Percentiles rank a stretch among this genome's conserved stretches.
Evolutionary conservation across 1,140 invertebrate genomes (phyloP).

Genomic region (Venturia canescens): DNA sequence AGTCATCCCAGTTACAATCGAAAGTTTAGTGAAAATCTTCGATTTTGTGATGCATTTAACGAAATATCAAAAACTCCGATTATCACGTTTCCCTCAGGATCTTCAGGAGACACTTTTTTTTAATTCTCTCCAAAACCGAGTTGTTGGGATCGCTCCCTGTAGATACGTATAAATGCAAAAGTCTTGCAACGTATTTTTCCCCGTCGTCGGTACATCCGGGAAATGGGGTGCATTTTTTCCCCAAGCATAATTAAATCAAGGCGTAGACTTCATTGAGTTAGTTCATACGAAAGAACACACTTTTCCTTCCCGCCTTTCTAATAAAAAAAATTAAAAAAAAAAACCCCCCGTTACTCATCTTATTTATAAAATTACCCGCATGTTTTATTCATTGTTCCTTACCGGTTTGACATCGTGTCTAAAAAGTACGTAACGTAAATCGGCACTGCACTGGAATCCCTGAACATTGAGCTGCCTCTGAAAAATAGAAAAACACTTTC

Average conservation of each 20-base stretch:
- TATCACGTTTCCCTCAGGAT: too few species aligned
- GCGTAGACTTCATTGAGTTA: slow-evolving; percentile 29
- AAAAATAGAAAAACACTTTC: slow-evolving; percentile 64
- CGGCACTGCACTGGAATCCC: slow-evolving; percentile 87
- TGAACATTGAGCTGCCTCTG: slow-evolving; percentile 90
- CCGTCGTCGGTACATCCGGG: not conserved
- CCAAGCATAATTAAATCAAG: slow-evolving; percentile 33
- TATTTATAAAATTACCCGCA: not conserved
- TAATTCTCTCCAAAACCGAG: too few species aligned
- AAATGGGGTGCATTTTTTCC: not conserved
- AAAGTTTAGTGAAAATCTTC: too few species aligned
- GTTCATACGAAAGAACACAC: slow-evolving; percentile 12
- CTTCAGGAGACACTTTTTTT: too few species aligned
- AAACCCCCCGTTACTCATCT: too few species aligned
- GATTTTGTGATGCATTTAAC: too few species aligned
- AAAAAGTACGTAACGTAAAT: slow-evolving; percentile 89
- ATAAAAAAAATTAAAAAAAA: too few species aligned
- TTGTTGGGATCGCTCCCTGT: too few species aligned
- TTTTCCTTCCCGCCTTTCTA: not conserved
- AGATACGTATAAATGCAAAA: too few species aligned
- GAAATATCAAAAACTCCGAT: too few species aligned
- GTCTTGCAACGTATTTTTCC: too few species aligned
- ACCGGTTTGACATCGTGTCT: slow-evolving; percentile 92
- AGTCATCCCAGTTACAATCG: too few species aligned
- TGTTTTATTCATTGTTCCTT: slow-evolving; percentile 64